Conservation (phyloP, 1,140 invertebrate species). For the Zophobas atratus region DNA sequence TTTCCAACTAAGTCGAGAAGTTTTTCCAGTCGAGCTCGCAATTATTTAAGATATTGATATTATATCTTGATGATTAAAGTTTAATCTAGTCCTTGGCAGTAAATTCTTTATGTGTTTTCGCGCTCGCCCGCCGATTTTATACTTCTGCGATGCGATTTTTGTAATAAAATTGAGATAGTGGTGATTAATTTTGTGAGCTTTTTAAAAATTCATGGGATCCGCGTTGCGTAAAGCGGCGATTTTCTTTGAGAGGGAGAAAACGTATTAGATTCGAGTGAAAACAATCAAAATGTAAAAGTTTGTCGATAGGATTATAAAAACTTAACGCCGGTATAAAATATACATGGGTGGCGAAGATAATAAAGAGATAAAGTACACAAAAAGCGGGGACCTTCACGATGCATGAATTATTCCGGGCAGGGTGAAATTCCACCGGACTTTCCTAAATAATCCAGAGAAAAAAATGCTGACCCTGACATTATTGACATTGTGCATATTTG, state of each 20-base stretch:
- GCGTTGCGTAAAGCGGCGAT: not conserved
- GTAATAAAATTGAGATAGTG: constrained; percentile 13
- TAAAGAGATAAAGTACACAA: no score
- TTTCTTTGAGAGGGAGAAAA: not conserved
- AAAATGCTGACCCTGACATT: not conserved
- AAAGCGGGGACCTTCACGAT: not conserved
- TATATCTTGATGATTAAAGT: constrained; percentile 36
- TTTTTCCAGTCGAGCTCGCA: constrained; percentile 37
- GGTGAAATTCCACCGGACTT: not conserved
- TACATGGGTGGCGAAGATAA: no score
- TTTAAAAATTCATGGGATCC: constrained; percentile 5
- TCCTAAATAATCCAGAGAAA: not conserved
- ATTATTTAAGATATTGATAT: constrained; percentile 43
- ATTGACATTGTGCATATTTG: not conserved
- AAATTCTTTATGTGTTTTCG: constrained; percentile 40
- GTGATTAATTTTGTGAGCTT: not conserved
- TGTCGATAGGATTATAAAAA: no score
- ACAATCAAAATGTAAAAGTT: no score
- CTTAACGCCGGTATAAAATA: no score
- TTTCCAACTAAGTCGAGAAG: constrained; percentile 26
- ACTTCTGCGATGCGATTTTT: not conserved
- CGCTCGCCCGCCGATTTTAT: not conserved
- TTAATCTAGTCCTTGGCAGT: constrained; percentile 35
- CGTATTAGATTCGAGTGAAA: no score
- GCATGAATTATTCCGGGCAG: not conserved